Base-by-base conservation (phyloP, 2,888 invertebrate species). In the Agrotis exclamationis region DNA sequence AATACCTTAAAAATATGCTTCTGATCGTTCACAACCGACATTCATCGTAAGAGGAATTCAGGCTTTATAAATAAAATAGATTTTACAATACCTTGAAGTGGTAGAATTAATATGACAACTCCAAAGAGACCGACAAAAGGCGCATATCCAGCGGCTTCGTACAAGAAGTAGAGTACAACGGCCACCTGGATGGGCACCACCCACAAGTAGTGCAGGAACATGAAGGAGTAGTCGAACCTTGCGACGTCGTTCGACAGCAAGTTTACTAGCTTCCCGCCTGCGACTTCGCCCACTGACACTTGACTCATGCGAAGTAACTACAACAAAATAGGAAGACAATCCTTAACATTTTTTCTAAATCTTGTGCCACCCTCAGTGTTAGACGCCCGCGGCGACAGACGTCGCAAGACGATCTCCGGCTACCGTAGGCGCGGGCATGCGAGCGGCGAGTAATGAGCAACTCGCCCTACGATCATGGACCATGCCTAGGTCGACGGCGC, bases 181-280 rank as follows among this genome's bases (percentile, higher is more conserved):
- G 97, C 93, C 3, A 97, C 96, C 89, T 98, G 97, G 11, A 98
- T 90, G 0, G 98, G 98, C 83, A 98, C 97, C 54, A 98, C 95
- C 98, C 98, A 98, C 59, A 98, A 92, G 88, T 97, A 98, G 91
- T 98, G 98, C 9, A 98, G 89, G 87, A 97, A 97, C 86, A 97
- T 92, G 73, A 97, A 97, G 2, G 97, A 96, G 91, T 97, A 96
- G 89, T 99, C 98, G 89, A 98, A 98, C 85, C 98, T 96, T 65
- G 97, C 97, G 14, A 98, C 97, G 90, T 99, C 99, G 84, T 98
- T 98, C 0, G 98, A 98, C 86, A 99, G 91, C 65, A 99, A 93
- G 92, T 98, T 99, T 33, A 98, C 97, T 78, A 99, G 96, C 90
- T 98, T 98, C 0, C 98, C 98, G 83, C 98, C 94, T 86, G 97